Evolutionary conservation across 2,888 invertebrate genomes (phyloP).

Genomic region (Leptinotarsa juncta): DNA sequence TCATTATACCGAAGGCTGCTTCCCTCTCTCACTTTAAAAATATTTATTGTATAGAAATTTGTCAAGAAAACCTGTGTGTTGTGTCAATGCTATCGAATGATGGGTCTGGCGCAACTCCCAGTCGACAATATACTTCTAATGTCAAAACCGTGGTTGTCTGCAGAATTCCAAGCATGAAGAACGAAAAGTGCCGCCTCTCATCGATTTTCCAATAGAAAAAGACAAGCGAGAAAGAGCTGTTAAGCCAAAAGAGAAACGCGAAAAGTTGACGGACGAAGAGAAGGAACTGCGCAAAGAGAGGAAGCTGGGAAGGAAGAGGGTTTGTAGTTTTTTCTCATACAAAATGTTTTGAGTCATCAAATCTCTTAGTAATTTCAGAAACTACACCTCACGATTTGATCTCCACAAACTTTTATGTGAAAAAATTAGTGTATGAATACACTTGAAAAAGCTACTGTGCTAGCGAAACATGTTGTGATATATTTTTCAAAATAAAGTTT

Average conservation of each 20-base stretch:
- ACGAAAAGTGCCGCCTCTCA: constrained; percentile 58
- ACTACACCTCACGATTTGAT: too few relatives aligned
- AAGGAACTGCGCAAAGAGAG: constrained; percentile 84
- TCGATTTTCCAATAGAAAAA: constrained; percentile 63
- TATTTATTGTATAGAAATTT: constrained; percentile 19
- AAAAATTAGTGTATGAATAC: too few relatives aligned
- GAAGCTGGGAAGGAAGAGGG: constrained; percentile 83
- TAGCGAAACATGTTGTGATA: too few relatives aligned
- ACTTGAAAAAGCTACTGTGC: too few relatives aligned
- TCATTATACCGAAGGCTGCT: constrained; percentile 9
- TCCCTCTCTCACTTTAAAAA: constrained; percentile 7
- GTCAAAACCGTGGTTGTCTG: constrained; percentile 57
- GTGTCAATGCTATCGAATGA: constrained; percentile 18
- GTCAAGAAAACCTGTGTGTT: constrained; percentile 5
- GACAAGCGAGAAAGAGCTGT: constrained; percentile 68
- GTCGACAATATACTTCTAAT: constrained; percentile 35
- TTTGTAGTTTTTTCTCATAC: constrained; percentile 61
- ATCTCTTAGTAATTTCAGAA: too few relatives aligned
- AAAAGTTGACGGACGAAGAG: constrained; percentile 81
- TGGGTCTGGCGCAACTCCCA: constrained; percentile 35
- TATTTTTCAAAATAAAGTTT: too few relatives aligned
- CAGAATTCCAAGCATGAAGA: constrained; percentile 68
- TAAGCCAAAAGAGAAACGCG: constrained; percentile 70
- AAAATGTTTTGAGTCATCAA: too few relatives aligned
- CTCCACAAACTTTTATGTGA: too few relatives aligned